These are phyloP conservation scores for Himalopsyche tibetana DNA, from an alignment of 2,888 invertebrate genomes.

Conservation along the genomic window DNA sequence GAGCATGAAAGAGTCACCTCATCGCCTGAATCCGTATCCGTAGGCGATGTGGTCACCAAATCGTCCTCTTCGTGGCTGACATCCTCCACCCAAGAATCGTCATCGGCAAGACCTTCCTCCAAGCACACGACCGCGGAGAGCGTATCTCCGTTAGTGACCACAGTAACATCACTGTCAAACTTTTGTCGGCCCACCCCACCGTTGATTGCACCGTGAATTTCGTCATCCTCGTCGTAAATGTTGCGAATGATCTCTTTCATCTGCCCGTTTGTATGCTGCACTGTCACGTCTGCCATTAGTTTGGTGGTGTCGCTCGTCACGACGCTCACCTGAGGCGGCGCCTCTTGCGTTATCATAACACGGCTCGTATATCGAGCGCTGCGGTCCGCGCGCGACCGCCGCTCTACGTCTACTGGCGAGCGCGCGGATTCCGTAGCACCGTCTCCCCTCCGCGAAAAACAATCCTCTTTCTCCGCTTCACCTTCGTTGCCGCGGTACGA, in stretches of 20 bases:
- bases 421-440: slow-evolving; percentile 71
- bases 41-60: slow-evolving; percentile 79
- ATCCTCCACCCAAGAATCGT: slow-evolving; percentile 95
- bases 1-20: slow-evolving; percentile 79
- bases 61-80: slow-evolving; percentile 87
- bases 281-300: slow-evolving; percentile 81
- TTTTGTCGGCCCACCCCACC: slow-evolving; percentile 69
- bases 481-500: slow-evolving; percentile 70
- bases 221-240: slow-evolving; percentile 68
- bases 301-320: slow-evolving; percentile 87
- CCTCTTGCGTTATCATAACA: slow-evolving; percentile 92
- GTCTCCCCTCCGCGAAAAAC: slow-evolving; percentile 62
- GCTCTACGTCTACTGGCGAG: slow-evolving; percentile 76
- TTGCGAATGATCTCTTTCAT: slow-evolving; percentile 69
- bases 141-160: slow-evolving; percentile 83
- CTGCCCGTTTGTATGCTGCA: slow-evolving; percentile 82
- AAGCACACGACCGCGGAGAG: slow-evolving; percentile 84
- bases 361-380: slow-evolving; percentile 89
- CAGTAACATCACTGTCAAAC: slow-evolving; percentile 80
- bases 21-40: slow-evolving; percentile 82
- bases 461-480: slow-evolving; percentile 71
- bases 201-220: slow-evolving; percentile 61
- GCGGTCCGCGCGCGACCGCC: slow-evolving; percentile 75
- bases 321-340: slow-evolving; percentile 77
- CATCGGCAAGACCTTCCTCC: slow-evolving; percentile 92